These are phyloP conservation scores for Etheostoma nigrum DNA, from an alignment of 2,797 vertebrate species.

Conservation along the genomic window DNA sequence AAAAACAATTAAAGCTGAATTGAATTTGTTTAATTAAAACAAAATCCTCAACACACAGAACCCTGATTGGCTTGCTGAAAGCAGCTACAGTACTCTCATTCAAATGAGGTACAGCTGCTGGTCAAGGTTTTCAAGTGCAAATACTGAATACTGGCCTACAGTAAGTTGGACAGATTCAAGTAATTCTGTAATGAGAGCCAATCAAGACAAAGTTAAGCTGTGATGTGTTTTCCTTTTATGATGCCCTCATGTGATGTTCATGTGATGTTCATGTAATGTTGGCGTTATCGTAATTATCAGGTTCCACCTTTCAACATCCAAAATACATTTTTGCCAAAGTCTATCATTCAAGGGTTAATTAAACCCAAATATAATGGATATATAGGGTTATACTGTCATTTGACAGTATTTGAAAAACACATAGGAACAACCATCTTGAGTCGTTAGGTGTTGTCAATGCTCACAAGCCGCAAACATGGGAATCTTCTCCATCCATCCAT, in stretches of 20 bases:
- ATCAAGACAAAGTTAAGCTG: neutral
- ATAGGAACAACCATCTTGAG: neutral
- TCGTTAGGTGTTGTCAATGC: neutral
- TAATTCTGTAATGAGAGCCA: neutral
- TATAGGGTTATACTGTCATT: neutral
- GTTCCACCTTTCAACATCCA: no score
- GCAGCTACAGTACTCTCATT: neutral
- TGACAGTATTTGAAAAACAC: conserved; percentile 6
- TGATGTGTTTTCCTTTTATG: conserved; percentile 12
- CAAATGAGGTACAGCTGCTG: conserved; percentile 1
- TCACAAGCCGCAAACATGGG: neutral
- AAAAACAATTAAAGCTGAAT: neutral
- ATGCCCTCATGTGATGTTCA: no score
- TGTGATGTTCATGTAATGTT: neutral
- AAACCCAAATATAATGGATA: neutral
- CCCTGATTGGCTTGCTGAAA: conserved; percentile 2
- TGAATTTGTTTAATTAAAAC: neutral
- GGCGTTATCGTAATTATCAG: neutral
- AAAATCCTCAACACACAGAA: neutral
- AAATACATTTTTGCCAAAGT: neutral
- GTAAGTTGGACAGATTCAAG: neutral
- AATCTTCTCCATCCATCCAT: neutral
- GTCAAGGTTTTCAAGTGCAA: neutral
- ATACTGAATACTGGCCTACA: no score
- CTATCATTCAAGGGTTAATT: neutral